Evolutionary conservation across 2,797 vertebrate genomes (phyloP).

Genomic region (Cetoscarus ocellatus): DNA sequence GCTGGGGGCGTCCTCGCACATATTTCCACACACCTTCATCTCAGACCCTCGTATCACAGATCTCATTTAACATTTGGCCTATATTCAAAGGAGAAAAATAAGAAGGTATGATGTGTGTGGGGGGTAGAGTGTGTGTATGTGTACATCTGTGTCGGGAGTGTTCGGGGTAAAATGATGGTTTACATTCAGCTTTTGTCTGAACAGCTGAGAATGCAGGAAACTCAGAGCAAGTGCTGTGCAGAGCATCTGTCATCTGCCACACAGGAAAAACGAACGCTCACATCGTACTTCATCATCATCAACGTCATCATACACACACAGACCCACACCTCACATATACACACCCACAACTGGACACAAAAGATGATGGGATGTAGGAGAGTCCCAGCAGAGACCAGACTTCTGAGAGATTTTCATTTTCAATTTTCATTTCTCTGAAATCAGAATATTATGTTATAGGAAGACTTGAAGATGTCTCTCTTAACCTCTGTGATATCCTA

Average conservation of each 20-base stretch:
- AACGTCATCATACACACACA: conserved; percentile 44
- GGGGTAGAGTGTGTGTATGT: not conserved
- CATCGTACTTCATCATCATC: conserved; percentile 64
- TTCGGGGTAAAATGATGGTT: conserved; percentile 50
- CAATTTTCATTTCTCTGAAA: not conserved
- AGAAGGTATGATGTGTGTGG: conserved; percentile 2
- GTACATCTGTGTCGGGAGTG: conserved; percentile 14
- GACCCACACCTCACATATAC: conserved; percentile 27
- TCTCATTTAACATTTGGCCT: conserved; percentile 65
- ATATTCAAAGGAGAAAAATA: conserved; percentile 51
- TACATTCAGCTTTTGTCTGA: conserved; percentile 54
- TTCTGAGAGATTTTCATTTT: conserved; percentile 23
- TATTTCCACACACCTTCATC: conserved; percentile 50
- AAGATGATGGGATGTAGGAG: conserved; percentile 50
- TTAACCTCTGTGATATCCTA: not conserved
- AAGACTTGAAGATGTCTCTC: not conserved
- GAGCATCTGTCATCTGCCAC: conserved; percentile 59
- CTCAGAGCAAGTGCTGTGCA: conserved; percentile 16
- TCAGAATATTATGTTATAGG: conserved; percentile 4
- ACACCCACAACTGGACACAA: conserved; percentile 7
- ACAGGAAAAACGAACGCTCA: conserved; percentile 58
- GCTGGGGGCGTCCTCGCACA: conserved; percentile 54
- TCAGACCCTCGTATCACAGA: conserved; percentile 44
- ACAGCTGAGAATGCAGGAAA: conserved; percentile 78
- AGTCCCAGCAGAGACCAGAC: conserved; percentile 43